Conservation (phyloP, 2,113 vertebrate species). For the Chunga burmeisteri region DNA sequence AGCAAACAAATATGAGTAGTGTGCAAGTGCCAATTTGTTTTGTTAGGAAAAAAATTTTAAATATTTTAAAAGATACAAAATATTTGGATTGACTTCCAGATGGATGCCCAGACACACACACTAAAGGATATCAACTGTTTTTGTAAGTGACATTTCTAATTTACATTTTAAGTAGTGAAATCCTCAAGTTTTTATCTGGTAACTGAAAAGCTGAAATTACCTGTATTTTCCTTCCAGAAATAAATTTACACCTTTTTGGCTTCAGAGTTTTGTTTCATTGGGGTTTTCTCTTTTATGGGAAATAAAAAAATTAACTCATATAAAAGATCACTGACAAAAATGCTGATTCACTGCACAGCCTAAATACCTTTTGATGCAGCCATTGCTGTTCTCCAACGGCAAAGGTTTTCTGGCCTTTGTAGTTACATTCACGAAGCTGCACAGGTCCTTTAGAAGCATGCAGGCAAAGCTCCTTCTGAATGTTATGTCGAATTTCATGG, state of each 20-base stretch:
- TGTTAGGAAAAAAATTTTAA: not conserved
- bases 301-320: not conserved
- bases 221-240: not conserved
- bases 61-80: not conserved
- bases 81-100: not conserved
- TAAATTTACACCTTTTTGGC: not conserved
- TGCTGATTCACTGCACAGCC: not conserved
- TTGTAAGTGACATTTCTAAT: not conserved
- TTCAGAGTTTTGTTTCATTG: not conserved
- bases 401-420: conserved; percentile 81
- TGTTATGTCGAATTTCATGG: conserved; percentile 92
- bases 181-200: not conserved
- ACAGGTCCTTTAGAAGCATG: conserved; percentile 76
- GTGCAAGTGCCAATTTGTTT: not conserved
- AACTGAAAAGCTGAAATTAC: not conserved
- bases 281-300: not conserved
- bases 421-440: conserved; percentile 85
- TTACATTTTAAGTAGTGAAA: not conserved
- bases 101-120: not conserved
- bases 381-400: conserved; percentile 84
- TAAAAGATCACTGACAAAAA: not conserved
- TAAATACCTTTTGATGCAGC: conserved; percentile 86
- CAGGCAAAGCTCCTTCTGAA: conserved; percentile 94
- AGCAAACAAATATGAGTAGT: not conserved
- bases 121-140: not conserved